phyloP scores from a whole-genome alignment of 2,888 invertebrate species.

The Cataglyphis rosenhaueri region DNA sequence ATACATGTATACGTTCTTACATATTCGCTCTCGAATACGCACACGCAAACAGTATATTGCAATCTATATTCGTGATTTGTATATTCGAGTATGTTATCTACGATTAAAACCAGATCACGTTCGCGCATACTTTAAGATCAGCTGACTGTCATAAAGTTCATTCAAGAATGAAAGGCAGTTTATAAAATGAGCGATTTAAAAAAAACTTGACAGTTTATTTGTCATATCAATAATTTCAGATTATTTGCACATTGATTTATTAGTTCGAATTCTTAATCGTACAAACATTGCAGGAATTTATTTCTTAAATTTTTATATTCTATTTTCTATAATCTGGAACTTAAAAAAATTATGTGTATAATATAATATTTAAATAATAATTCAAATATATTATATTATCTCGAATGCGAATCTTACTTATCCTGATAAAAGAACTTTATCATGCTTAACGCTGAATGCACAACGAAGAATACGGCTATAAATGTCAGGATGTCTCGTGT shows the following conservation, averaged over 20 bases:
- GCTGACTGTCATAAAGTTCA: background rate
- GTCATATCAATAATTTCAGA: background rate
- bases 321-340: background rate
- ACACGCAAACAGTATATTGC: background rate
- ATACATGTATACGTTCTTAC: background rate
- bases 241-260: background rate
- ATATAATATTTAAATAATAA: background rate
- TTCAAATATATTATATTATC: background rate
- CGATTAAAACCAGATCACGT: background rate
- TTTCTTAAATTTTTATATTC: background rate
- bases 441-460: background rate
- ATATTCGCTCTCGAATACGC: background rate
- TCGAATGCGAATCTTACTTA: background rate
- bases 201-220: background rate
- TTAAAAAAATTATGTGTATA: background rate
- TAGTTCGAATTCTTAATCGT: background rate
- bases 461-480: background rate
- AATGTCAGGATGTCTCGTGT: background rate
- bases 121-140: background rate
- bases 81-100: background rate
- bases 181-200: background rate
- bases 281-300: background rate
- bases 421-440: background rate
- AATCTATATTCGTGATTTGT: background rate
- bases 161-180: background rate